Conservation (phyloP, 2,797 vertebrate genomes). For the Meriones psammophilus region DNA sequence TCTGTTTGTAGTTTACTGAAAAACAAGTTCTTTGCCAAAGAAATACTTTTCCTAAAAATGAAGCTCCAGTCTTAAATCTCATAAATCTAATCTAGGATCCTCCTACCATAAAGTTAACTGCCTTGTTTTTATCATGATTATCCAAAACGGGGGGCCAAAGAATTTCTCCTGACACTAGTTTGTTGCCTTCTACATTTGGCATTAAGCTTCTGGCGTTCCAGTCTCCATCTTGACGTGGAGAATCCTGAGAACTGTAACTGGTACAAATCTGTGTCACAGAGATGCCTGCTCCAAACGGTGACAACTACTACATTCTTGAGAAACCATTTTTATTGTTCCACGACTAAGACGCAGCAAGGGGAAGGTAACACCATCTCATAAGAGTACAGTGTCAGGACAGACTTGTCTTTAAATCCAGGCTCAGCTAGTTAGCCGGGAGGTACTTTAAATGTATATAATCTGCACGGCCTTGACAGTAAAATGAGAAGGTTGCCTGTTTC, state of each 20-base stretch:
- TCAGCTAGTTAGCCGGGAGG: background rate
- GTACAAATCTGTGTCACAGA: slow-evolving; percentile 52
- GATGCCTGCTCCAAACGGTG: slow-evolving; percentile 48
- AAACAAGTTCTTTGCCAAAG: slow-evolving; percentile 59
- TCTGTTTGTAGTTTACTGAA: slow-evolving; percentile 37
- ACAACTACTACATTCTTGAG: slow-evolving; percentile 34
- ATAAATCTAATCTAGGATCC: slow-evolving; percentile 44
- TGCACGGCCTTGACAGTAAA: background rate
- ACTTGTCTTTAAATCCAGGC: slow-evolving; percentile 6
- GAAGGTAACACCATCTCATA: background rate
- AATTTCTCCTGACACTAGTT: background rate
- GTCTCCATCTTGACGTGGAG: slow-evolving; percentile 53
- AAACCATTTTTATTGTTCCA: slow-evolving; percentile 12
- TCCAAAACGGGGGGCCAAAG: slow-evolving; percentile 49
- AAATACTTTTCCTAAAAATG: slow-evolving; percentile 55
- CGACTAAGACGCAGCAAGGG: background rate
- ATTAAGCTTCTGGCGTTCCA: slow-evolving; percentile 56
- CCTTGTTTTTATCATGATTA: slow-evolving; percentile 61
- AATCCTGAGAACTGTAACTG: slow-evolving; percentile 25
- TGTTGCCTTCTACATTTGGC: slow-evolving; percentile 55
- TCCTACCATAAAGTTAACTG: slow-evolving; percentile 47
- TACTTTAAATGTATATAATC: background rate
- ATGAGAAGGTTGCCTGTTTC: background rate
- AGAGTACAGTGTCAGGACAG: background rate
- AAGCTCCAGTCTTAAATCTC: background rate